Conservation (phyloP, 2,113 vertebrate species). For the Cynoglossus semilaevis region DNA sequence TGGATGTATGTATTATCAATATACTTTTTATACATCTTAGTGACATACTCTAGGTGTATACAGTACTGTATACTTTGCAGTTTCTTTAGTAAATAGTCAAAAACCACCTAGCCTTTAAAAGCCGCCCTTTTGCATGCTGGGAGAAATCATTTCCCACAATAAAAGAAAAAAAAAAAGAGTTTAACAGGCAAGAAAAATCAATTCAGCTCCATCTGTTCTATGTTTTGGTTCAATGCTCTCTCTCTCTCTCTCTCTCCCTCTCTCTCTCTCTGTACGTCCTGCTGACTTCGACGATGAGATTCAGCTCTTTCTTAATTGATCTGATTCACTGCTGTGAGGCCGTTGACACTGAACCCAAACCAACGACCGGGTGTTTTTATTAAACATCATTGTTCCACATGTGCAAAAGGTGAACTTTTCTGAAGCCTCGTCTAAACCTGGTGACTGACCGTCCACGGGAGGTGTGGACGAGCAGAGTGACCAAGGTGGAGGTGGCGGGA, state of each 20-base stretch:
- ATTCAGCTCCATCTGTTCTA: slow-evolving; percentile 11
- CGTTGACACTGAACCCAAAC: not conserved
- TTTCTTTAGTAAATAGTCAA: too few relatives aligned
- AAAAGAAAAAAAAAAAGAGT: slow-evolving; percentile 6
- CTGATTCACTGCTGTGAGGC: slow-evolving; percentile 14
- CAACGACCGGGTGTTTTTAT: not conserved
- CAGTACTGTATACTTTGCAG: too few relatives aligned
- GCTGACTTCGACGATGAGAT: slow-evolving; percentile 18
- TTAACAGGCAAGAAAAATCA: slow-evolving; percentile 26
- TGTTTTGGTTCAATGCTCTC: not conserved
- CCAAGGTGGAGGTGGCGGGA: slow-evolving; percentile 93
- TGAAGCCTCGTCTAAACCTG: not conserved
- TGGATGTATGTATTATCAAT: too few relatives aligned
- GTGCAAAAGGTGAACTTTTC: slow-evolving; percentile 27
- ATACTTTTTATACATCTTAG: too few relatives aligned
- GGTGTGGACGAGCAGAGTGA: slow-evolving; percentile 94
- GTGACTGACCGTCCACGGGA: slow-evolving; percentile 93
- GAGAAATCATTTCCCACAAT: slow-evolving; percentile 43
- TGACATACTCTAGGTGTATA: too few relatives aligned
- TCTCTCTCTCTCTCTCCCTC: slow-evolving; percentile 21
- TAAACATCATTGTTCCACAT: slow-evolving; percentile 6
- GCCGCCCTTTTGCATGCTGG: slow-evolving; percentile 27
- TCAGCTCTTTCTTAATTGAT: slow-evolving; percentile 14
- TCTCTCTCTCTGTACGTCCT: slow-evolving; percentile 21
- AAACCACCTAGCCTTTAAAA: slow-evolving; percentile 11